Base-by-base conservation (phyloP, 1,140 invertebrate genomes). In the Conus ventricosus region DNA sequence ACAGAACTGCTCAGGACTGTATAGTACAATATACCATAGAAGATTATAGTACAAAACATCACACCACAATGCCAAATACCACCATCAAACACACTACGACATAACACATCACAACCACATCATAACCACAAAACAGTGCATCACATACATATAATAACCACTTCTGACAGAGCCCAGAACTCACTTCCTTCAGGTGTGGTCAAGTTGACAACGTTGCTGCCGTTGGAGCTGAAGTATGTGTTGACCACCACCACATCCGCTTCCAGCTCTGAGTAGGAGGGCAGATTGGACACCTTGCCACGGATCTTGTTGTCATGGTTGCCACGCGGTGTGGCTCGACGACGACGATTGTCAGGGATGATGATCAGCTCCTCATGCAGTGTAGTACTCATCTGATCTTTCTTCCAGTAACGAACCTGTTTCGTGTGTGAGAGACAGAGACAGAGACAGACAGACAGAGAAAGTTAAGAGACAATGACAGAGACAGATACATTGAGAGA, bases 241-340 rank as follows among this genome's bases (percentile, higher is more conserved):
- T 99, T 99, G 93, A 98, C 98, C 2, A 97, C 98, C 63, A 98
- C 95, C 80, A 99, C 97, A 89, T 97, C 96, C 0, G 98, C 98
- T 93, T 97, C 98, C 94, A 99, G 99, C 94, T 97, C 97, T 57
- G 97, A 97, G 94, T 97, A 97, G 0, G 99, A 91, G 13, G 91
- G 91, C 20, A 93, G 88, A 83, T 89, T 90, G 10, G 80, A 88
- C 51, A 92, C 91, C 25, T 25, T 81, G 20, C 89, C 91, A 51
- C 82, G 87, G 5, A 91, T 86, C 82, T 92, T 92, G 53, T 54
- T 57, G n/a, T 57, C 57, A n/a, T 23, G 25, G 54, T 2, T 27
- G 55, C 75, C 84, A 4, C 17, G 27, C 20, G 54, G 17, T 7
- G 39, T 82, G 20, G 87, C 89, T 4, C 84, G n/a, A n/a, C 53